phyloP scores from a whole-genome alignment of 2,113 vertebrate genomes.

The Oxyura jamaicensis region DNA sequence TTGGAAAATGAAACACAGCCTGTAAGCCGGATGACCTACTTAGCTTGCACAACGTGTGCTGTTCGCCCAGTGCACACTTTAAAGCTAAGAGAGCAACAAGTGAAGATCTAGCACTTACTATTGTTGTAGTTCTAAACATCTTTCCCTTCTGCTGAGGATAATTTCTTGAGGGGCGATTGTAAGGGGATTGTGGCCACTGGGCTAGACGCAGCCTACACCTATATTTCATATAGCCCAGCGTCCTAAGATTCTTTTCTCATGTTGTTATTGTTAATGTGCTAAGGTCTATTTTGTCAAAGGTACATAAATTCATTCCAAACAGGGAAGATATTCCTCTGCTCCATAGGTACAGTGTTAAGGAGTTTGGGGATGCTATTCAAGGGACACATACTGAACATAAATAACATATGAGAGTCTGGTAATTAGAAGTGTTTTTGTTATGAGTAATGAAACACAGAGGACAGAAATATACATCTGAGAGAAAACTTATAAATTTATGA shows the following conservation, averaged over 20 bases:
- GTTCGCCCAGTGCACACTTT: neutral
- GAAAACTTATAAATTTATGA: neutral
- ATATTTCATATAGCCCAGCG: neutral
- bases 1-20: constrained; percentile 40
- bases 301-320: neutral
- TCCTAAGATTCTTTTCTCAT: neutral
- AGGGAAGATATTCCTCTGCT: neutral
- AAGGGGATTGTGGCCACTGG: neutral
- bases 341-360: neutral
- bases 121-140: neutral
- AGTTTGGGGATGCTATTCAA: neutral
- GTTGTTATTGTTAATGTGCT: neutral
- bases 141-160: neutral
- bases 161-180: neutral
- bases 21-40: constrained; percentile 11
- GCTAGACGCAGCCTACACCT: neutral
- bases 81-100: neutral
- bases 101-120: neutral
- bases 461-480: neutral
- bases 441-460: neutral
- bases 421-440: neutral
- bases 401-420: neutral
- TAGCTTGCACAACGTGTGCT: neutral
- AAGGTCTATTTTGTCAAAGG: neutral
- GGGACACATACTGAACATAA: neutral